Evolutionary conservation across 2,888 invertebrate genomes (phyloP).

Genomic region (Phytoseiulus persimilis): DNA sequence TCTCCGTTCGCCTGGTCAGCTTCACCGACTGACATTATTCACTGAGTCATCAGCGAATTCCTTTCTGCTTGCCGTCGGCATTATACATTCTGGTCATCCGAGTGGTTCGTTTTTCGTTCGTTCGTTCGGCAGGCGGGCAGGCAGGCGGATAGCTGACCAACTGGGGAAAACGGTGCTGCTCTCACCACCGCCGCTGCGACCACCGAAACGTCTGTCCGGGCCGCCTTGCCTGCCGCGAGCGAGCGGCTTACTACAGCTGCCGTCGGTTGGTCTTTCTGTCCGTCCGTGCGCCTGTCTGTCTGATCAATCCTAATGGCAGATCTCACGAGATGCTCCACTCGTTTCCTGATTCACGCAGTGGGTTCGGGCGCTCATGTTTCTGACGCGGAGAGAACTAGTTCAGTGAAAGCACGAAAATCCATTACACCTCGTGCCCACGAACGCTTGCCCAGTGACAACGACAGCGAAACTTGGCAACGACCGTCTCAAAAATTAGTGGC

Average conservation of each 20-base stretch:
- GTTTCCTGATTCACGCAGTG: not conserved
- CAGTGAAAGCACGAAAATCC: not conserved
- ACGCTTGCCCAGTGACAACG: not conserved
- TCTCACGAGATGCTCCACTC: conserved; percentile 5
- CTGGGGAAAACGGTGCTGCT: not conserved
- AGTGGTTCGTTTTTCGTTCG: not conserved
- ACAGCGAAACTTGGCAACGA: not conserved
- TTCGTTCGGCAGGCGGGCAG: no score
- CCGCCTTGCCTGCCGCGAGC: not conserved
- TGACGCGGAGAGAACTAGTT: not conserved
- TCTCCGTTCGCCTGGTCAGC: not conserved
- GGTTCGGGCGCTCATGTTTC: not conserved
- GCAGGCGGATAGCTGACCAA: no score
- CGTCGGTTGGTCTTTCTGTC: not conserved
- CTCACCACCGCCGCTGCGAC: not conserved
- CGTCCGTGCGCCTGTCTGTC: not conserved
- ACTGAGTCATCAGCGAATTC: conserved; percentile 5
- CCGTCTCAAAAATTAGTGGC: not conserved
- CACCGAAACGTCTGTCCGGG: not conserved
- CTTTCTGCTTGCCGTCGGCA: not conserved
- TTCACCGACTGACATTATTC: not conserved
- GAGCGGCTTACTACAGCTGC: not conserved
- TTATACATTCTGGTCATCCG: not conserved
- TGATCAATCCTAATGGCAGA: not conserved
- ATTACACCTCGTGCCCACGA: not conserved